Base-by-base conservation (phyloP, 2,113 vertebrate species). In the Ophthalmolycus amberensis region DNA sequence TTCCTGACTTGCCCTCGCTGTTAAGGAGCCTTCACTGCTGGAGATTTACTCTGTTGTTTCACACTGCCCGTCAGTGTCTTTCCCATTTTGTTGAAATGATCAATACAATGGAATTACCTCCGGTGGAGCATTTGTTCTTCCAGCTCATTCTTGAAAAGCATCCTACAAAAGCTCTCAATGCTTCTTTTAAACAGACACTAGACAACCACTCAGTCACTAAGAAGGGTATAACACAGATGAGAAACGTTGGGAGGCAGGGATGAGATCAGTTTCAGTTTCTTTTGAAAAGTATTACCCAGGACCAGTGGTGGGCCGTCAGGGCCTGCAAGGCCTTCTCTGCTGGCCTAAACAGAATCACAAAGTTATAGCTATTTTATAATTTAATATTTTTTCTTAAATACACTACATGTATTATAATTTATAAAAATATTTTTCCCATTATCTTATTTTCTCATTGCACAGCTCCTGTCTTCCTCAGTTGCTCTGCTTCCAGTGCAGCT, bases 81-180 rank as follows among this genome's bases (percentile, higher is more conserved):
- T 68, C 34, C 27, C 18, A 37, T 89, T 91, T 85, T 76, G 82
- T 64, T 87, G 62, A 89, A 80, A 87, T 76, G 76, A 90, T 76
- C 54, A 88, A 88, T 85, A 82, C 74, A 71, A 56, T 69, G 60
- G 71, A 80, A 84, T 90, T 73, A 84, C 48, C 71, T 72, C 78
- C 54, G n/a, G 38, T 71, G 77, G 52, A 85, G 64, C 37, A 82
- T 84, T 87, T 87, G 58, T 79, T 87, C 79, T 71, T 80, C 44
- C 42, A 62, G 58, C 84, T 62, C 75, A 40, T 85, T 86, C 89
- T 83, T 90, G 70, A 90, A 89, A 92, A 82, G 75, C 69, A 50
- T 89, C 83, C 56, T 75, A 46, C 73, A 83, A 75, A 75, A 82
- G 79, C 85, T 83, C 75, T 84, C 88, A 78, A 91, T 89, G 86